phyloP scores from a whole-genome alignment of 2,797 vertebrate genomes.

The Streptopelia turtur region DNA sequence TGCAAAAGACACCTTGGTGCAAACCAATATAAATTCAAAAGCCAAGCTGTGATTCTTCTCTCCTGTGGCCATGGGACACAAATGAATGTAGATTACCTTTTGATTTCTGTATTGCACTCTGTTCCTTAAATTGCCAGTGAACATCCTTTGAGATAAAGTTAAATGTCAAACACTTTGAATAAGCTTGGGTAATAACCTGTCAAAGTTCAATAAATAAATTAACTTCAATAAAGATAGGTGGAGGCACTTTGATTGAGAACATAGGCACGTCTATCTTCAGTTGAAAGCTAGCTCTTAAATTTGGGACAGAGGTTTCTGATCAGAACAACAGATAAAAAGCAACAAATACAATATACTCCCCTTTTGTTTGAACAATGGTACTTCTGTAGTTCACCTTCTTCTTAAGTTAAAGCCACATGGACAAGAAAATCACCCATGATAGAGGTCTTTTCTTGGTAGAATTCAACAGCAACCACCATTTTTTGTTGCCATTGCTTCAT shows the following conservation, averaged over 20 bases:
- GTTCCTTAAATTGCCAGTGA: neutral
- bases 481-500: neutral
- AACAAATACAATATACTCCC: neutral
- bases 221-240: neutral
- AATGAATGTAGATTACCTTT: neutral
- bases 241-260: neutral
- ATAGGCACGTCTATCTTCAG: neutral
- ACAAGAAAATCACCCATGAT: neutral
- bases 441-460: neutral
- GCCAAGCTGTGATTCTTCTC: neutral
- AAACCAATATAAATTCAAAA: neutral
- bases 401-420: neutral
- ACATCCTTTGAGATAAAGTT: neutral
- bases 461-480: neutral
- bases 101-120: neutral
- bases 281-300: neutral
- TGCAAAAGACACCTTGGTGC: neutral
- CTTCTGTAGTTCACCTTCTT: neutral
- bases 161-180: neutral
- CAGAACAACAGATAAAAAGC: neutral
- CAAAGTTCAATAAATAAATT: slow-evolving; percentile 5
- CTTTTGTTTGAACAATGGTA: neutral
- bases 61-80: neutral
- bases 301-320: neutral
- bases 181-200: neutral